A percentile compares a stretch with the other conserved stretches of the same genome.
phyloP scores from a whole-genome alignment of 2,888 invertebrate genomes.

The Spodoptera exigua region DNA sequence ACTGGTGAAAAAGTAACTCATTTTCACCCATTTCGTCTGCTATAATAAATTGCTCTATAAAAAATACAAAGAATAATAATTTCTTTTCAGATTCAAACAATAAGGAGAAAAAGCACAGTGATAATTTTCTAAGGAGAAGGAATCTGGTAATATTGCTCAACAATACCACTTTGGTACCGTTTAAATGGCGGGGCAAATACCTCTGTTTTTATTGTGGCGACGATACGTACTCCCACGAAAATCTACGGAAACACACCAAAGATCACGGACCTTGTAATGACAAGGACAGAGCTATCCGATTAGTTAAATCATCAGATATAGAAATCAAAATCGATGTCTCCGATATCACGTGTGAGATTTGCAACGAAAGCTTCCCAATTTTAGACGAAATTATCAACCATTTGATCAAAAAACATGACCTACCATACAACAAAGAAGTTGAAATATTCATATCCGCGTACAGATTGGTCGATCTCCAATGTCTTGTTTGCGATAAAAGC shows the following conservation, averaged over 20 bases:
- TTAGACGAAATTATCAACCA: constrained; percentile 61
- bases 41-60: constrained; percentile 59
- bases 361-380: constrained; percentile 56
- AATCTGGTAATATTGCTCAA: constrained; percentile 81
- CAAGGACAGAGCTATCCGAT: constrained; percentile 70
- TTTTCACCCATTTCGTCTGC: not conserved
- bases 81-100: constrained; percentile 82
- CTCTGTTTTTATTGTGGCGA: constrained; percentile 81
- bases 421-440: constrained; percentile 68
- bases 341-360: constrained; percentile 72
- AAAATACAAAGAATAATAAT: constrained; percentile 71
- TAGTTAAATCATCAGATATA: constrained; percentile 71
- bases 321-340: constrained; percentile 83
- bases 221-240: constrained; percentile 63
- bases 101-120: constrained; percentile 65
- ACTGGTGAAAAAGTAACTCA: not conserved
- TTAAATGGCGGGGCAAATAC: constrained; percentile 81
- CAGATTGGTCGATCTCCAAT: constrained; percentile 73
- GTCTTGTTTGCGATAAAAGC: constrained; percentile 70
- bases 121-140: constrained; percentile 59
- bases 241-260: constrained; percentile 72
- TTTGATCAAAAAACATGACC: constrained; percentile 70
- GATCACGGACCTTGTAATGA: constrained; percentile 71
- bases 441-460: constrained; percentile 68
- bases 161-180: constrained; percentile 80